Conservation (phyloP, 2,113 vertebrate genomes). For the Oreochromis spilurus region DNA sequence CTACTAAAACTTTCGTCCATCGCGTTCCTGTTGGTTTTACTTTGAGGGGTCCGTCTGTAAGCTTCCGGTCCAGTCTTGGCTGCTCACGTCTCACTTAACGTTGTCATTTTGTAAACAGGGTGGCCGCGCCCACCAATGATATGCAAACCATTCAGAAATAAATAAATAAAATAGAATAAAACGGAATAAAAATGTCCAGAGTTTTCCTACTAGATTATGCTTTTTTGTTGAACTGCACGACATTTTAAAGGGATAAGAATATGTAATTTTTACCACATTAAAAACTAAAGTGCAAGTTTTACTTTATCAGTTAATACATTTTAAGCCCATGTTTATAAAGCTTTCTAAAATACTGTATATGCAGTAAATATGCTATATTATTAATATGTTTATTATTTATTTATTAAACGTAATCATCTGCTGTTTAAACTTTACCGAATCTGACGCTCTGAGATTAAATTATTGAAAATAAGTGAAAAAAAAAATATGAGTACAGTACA, state of each 20-base stretch:
- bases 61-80: background rate
- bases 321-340: background rate
- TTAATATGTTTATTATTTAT: background rate
- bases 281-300: background rate
- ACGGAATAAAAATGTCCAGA: background rate
- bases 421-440: background rate
- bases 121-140: background rate
- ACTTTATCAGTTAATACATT: background rate
- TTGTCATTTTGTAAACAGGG: background rate
- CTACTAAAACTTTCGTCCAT: accelerated
- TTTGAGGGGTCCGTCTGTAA: background rate
- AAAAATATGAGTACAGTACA: background rate
- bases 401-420: background rate
- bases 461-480: accelerated
- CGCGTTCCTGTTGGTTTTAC: background rate
- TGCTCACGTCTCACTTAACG: background rate
- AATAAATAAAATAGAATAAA: background rate
- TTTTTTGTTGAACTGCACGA: background rate
- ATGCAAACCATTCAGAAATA: background rate
- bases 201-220: background rate
- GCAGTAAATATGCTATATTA: background rate
- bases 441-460: background rate
- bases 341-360: background rate
- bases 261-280: accelerated
- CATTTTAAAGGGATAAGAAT: background rate